These are phyloP conservation scores for Hypanus sabinus DNA, from an alignment of 2,113 vertebrate species.

Conservation along the genomic window DNA sequence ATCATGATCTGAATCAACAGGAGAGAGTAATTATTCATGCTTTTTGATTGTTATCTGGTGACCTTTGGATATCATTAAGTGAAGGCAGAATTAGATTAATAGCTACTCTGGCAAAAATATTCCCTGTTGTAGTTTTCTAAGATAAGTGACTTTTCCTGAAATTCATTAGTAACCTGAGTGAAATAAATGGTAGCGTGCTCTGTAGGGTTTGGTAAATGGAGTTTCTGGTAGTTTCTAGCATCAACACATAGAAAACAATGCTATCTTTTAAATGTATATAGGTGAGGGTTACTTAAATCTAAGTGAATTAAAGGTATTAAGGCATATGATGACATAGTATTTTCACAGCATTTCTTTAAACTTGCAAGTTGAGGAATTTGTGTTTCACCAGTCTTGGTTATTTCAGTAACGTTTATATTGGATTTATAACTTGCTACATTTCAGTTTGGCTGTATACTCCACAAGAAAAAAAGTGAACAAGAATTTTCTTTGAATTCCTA, in stretches of 20 bases:
- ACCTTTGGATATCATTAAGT: background rate
- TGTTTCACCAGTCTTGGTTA: background rate
- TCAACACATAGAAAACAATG: background rate
- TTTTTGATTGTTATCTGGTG: background rate
- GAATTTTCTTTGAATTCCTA: constrained; percentile 41
- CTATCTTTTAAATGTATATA: background rate
- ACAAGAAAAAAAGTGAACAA: background rate
- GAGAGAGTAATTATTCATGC: background rate
- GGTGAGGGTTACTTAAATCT: background rate
- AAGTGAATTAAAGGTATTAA: background rate
- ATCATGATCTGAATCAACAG: background rate
- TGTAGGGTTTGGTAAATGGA: background rate
- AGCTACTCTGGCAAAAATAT: background rate
- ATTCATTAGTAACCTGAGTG: background rate
- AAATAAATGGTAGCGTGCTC: background rate
- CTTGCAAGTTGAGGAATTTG: background rate
- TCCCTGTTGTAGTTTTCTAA: background rate
- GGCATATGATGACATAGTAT: background rate
- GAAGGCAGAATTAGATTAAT: background rate
- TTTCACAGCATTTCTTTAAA: background rate
- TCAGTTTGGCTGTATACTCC: background rate
- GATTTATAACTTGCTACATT: background rate
- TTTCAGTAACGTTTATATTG: background rate
- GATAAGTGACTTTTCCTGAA: background rate
- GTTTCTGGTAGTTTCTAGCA: background rate